A percentile compares a stretch with the other conserved stretches of the same genome.
Evolutionary conservation across 1,140 invertebrate species (phyloP).

Genomic region (Drosophila obscura): DNA sequence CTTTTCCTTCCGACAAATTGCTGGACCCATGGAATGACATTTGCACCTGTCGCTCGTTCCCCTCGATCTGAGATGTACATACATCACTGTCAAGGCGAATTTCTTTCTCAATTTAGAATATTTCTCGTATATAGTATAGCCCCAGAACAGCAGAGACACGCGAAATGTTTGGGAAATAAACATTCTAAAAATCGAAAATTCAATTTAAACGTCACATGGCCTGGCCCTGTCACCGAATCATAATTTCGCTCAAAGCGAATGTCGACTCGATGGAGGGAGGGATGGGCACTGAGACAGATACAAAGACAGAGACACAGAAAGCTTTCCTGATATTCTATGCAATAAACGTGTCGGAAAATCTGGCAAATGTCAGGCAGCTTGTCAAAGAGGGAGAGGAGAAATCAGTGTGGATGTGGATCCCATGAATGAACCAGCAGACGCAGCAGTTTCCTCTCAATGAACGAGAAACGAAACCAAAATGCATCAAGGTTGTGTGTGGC

Average conservation of each 20-base stretch:
- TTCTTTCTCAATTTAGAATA: neutral
- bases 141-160: neutral
- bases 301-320: neutral
- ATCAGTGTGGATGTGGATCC: constrained; percentile 18
- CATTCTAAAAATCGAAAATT: constrained; percentile 60
- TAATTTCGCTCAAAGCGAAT: constrained; percentile 38
- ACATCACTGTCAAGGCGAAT: constrained; percentile 46
- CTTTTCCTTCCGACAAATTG: constrained; percentile 53
- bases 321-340: constrained; percentile 61
- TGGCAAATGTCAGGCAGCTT: constrained; percentile 65
- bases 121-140: too few relatives aligned
- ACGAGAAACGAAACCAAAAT: constrained; percentile 33
- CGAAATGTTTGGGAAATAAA: constrained; percentile 36
- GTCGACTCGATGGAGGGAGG: neutral
- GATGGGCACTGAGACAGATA: neutral
- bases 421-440: constrained; percentile 57
- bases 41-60: constrained; percentile 51
- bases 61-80: constrained; percentile 19
- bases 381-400: constrained; percentile 38
- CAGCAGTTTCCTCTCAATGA: constrained; percentile 48
- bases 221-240: constrained; percentile 53
- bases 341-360: constrained; percentile 69
- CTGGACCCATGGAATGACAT: constrained; percentile 50
- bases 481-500: constrained; percentile 44
- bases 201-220: constrained; percentile 65